Conservation (phyloP, 2,888 invertebrate genomes). For the Acanthosepion esculentum region DNA sequence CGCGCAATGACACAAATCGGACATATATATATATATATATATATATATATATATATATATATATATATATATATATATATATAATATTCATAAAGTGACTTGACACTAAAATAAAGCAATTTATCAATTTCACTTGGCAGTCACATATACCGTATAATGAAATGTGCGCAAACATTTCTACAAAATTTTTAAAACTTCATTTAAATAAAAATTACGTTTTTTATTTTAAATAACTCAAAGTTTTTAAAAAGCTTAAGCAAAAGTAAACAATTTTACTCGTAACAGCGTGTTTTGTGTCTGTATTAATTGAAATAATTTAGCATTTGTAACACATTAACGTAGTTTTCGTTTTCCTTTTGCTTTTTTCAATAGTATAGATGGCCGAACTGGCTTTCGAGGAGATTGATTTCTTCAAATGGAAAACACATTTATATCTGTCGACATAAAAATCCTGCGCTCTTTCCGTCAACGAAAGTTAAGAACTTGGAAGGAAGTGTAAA, state of each 20-base stretch:
- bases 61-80: neutral
- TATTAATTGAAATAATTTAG: neutral
- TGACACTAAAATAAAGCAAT: neutral
- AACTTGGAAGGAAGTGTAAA: neutral
- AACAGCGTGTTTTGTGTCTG: neutral
- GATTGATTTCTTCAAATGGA: neutral
- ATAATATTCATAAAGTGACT: neutral
- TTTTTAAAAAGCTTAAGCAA: neutral
- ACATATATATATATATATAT: neutral
- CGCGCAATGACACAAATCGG: too few species aligned
- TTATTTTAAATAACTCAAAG: neutral
- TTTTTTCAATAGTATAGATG: neutral
- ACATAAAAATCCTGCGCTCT: neutral
- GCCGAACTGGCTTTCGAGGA: neutral
- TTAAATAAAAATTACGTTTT: conserved; percentile 2
- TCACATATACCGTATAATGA: neutral
- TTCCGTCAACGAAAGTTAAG: neutral
- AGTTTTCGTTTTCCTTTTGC: too few species aligned
- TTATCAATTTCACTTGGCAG: neutral
- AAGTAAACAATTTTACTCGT: neutral
- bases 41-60: neutral
- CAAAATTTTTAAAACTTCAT: neutral
- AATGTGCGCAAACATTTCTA: neutral
- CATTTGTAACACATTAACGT: neutral
- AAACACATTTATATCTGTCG: neutral